Evolutionary conservation across 2,888 invertebrate species (phyloP), one percentile per base, ranked within the genome.

Genomic region (Hirtodrosophila histrioides): DNA sequence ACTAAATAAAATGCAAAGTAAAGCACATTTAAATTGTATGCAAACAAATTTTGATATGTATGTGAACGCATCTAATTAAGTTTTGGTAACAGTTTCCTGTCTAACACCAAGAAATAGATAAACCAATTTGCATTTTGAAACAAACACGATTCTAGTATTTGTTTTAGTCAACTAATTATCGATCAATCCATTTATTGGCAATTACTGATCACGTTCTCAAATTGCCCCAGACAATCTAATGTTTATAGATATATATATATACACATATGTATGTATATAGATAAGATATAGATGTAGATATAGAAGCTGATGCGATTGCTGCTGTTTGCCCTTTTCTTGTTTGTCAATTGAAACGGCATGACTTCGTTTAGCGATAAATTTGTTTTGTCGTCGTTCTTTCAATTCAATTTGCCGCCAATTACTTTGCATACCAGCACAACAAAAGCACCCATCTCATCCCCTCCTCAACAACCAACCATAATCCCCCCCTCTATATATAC

Each of bases 291-390:
- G 56, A 35, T 56, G 11, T 51, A 36, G 44, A 8, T 61, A 24
- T 36, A 56, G 56, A 35, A 46, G 11, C 46, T 35, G 44, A 8
- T 49, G 49, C 45, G 17, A 17, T 17, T 17, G 17, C 17, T 17
- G 17, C 17, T 17, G 17, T 56, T 64, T 64, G 57, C 50, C 64
- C 57, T 51, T 54, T 61, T 57, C 69, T 56, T 66, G 65, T 49
- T 53, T 51, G 74, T 86, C 88, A 88, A 88, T 88, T 88, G 88
- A 75, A 86, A 85, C 77, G 84, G 88, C 88, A 88, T 88, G 88
- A 88, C 88, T 88, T 88, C 88, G 87, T 88, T 88, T 88, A 88
- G 88, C 77, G 83, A 80, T 81, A 74, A 65, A 86, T 79, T 74
- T 69, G 68, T 36, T 37, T 53, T 53, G 71, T 77, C 58, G 71